Evolutionary conservation across 1,140 invertebrate genomes (phyloP).

Genomic region (Leptoteleia sp.): DNA sequence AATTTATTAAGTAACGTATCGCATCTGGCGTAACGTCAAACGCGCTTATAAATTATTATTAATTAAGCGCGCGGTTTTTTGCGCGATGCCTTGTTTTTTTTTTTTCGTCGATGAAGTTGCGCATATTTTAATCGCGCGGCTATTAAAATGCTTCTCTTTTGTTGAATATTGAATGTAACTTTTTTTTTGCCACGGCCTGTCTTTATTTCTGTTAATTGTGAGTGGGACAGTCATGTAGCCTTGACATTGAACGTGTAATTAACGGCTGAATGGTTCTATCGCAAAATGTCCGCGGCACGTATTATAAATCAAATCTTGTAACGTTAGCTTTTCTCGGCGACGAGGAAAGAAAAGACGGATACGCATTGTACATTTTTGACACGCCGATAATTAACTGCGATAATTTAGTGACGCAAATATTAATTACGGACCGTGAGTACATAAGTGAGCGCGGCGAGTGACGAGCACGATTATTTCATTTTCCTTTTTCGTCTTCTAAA

Average conservation of each 20-base stretch:
- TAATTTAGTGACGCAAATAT: constrained; percentile 43
- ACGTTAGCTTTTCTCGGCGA: constrained; percentile 33
- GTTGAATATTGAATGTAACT: constrained; percentile 44
- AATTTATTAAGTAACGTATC: background rate
- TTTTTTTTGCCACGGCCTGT: constrained; percentile 40
- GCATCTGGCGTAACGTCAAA: background rate
- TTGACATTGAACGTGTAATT: constrained; percentile 67
- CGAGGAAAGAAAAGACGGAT: constrained; percentile 15
- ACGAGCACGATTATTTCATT: background rate
- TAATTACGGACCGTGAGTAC: constrained; percentile 9
- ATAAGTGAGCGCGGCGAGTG: background rate
- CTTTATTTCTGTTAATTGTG: constrained; percentile 54
- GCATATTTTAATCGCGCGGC: constrained; percentile 32
- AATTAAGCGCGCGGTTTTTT: constrained; percentile 19
- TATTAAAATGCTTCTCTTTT: constrained; percentile 27
- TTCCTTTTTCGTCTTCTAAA: no score
- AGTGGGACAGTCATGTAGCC: constrained; percentile 53
- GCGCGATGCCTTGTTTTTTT: background rate
- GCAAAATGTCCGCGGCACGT: constrained; percentile 28
- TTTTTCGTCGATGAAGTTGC: constrained; percentile 31
- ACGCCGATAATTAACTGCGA: constrained; percentile 28
- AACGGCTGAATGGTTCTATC: constrained; percentile 59
- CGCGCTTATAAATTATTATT: background rate
- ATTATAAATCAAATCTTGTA: constrained; percentile 59
- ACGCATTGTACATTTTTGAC: constrained; percentile 32